phyloP scores from a whole-genome alignment of 2,888 invertebrate genomes.

The Ornithoptera priamus region DNA sequence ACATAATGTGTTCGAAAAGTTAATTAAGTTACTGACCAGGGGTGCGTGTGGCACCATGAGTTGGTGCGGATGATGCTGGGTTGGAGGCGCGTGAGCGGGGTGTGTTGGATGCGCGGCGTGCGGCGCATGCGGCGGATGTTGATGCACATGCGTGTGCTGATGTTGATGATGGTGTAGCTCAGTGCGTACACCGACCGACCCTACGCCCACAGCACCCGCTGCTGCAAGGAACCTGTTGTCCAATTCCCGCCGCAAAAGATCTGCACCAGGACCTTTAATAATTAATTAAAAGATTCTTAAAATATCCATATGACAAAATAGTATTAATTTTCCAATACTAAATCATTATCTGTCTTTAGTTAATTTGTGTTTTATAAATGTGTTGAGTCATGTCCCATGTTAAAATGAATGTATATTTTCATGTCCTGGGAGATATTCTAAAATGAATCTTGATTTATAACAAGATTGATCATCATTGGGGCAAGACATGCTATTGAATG shows the following conservation, averaged over 20 bases:
- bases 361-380: no score
- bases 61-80: conserved; percentile 55
- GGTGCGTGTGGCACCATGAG: conserved; percentile 61
- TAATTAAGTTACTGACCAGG: conserved; percentile 79
- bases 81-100: conserved; percentile 60
- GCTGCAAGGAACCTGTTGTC: conserved; percentile 95
- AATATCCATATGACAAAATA: not conserved
- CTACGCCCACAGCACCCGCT: conserved; percentile 84
- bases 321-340: no score
- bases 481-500: no score
- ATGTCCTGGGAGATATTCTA: no score
- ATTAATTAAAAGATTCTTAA: not conserved
- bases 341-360: no score
- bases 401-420: no score
- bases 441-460: no score
- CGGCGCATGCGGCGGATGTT: conserved; percentile 86
- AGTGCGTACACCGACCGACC: conserved; percentile 86
- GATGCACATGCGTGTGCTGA: conserved; percentile 95
- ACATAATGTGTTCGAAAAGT: not conserved
- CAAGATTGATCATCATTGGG: no score
- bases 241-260: conserved; percentile 92
- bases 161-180: conserved; percentile 97
- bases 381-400: no score
- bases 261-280: conserved; percentile 81
- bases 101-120: conserved; percentile 84